Evolutionary conservation across 64 coral and sea anemone species (phyloP).

Genomic region (Montipora foliosa): DNA sequence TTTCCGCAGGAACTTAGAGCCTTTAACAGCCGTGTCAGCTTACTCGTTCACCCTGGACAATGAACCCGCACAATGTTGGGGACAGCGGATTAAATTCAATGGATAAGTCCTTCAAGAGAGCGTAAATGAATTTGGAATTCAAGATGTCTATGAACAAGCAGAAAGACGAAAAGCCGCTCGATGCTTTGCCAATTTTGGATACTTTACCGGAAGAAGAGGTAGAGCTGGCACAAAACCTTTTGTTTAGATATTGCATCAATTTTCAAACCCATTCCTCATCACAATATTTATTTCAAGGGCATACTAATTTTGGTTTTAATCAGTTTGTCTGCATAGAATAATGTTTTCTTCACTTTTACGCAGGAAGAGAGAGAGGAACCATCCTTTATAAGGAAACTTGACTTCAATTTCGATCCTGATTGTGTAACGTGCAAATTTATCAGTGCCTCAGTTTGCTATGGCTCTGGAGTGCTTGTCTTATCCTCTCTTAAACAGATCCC

Average conservation of each 20-base stretch:
- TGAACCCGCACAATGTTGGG: not conserved
- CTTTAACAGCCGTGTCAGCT: too few species aligned
- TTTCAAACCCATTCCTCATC: too few species aligned
- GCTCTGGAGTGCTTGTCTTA: conserved; percentile 74
- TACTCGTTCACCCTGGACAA: too few species aligned
- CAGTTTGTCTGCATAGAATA: too few species aligned
- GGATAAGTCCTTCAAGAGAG: not conserved
- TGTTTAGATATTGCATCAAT: too few species aligned
- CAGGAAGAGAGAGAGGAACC: conserved; percentile 53
- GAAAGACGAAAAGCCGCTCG: not conserved
- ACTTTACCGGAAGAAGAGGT: conserved; percentile 7
- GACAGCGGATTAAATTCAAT: not conserved
- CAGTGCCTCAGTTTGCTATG: conserved; percentile 80
- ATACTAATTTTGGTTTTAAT: too few species aligned
- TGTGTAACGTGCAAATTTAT: conserved; percentile 82
- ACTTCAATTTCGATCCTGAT: conserved; percentile 74
- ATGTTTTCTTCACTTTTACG: not conserved
- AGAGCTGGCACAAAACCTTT: not conserved
- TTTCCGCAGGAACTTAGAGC: not conserved
- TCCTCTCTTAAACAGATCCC: conserved; percentile 69
- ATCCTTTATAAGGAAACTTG: conserved; percentile 50
- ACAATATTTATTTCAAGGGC: too few species aligned
- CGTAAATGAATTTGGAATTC: not conserved
- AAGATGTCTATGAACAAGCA: not conserved
- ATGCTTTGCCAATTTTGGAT: not conserved